phyloP scores from a whole-genome alignment of 2,797 vertebrate genomes.

The Betta splendens region DNA sequence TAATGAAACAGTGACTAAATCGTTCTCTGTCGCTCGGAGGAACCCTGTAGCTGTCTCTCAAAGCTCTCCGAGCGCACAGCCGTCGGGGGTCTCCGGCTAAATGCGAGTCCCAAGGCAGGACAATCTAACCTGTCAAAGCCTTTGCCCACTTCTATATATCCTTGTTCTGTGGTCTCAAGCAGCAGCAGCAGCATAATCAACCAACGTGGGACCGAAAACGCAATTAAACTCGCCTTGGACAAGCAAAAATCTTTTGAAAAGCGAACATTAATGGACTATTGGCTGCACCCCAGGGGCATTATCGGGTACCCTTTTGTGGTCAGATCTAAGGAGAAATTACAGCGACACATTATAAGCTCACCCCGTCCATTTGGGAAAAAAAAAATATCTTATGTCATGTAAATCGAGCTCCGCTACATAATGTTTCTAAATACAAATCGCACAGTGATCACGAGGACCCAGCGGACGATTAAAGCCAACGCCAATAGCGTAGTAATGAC shows the following conservation, averaged over 20 bases:
- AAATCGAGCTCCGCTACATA: conserved; percentile 15
- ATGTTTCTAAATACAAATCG: conserved; percentile 20
- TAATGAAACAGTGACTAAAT: conserved; percentile 98
- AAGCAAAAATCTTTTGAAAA: conserved; percentile 74
- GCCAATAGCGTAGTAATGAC: conserved; percentile 8
- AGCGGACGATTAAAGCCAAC: not conserved
- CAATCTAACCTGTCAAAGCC: conserved; percentile 86
- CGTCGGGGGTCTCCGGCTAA: conserved; percentile 79
- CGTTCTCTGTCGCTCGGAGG: conserved; percentile 83
- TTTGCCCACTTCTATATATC: conserved; percentile 79
- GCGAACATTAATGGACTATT: conserved; percentile 77
- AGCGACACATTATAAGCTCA: conserved; percentile 54
- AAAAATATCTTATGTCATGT: conserved; percentile 37
- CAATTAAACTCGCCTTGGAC: conserved; percentile 88
- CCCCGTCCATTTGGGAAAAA: conserved; percentile 43
- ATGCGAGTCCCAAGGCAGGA: conserved; percentile 80
- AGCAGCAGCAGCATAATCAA: conserved; percentile 83
- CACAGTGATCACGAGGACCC: not conserved
- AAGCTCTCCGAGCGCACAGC: conserved; percentile 82
- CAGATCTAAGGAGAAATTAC: conserved; percentile 62
- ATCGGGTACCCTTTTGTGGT: conserved; percentile 78
- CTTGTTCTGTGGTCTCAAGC: conserved; percentile 74
- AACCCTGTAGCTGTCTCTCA: conserved; percentile 87
- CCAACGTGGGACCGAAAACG: conserved; percentile 86
- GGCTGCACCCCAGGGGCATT: conserved; percentile 67